Base-by-base conservation (phyloP, 1,140 invertebrate genomes). In the Philopotamus ludificatus region DNA sequence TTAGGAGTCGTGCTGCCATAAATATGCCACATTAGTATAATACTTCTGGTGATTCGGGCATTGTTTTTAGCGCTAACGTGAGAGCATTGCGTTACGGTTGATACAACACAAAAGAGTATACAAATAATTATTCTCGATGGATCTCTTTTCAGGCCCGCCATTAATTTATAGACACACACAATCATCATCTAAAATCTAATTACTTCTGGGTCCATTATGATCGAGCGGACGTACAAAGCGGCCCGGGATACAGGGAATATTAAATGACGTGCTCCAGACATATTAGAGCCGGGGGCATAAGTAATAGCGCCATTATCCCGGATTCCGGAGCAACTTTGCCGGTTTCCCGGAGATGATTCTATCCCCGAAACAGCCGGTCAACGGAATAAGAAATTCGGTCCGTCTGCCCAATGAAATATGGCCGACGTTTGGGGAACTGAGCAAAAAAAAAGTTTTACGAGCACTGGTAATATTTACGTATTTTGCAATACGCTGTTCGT, bases 311-410 rank as follows among this genome's bases (percentile, higher is more conserved):
- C 18, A 53, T 53, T 53, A 53, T 53, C 4, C 22, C 23, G 50
- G 50, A 26, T 25, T 53, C 23, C 50, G 20, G 50, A 10, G 10
- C 10, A 53, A 22, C 23, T 53, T 23, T 16, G 10, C 50, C 50
- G 50, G 50, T 53, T 53, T 53, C 23, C 50, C 50, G 50, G 50
- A 26, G 18, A 53, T 53, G 50, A 53, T 53, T 53, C 50, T 25
- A 21, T 1, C 12, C 4, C 10, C 16, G 10, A 53, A 53, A 4
- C 1, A 26, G 23, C 50, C 50, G 50, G 50, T 53, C 47, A 49
- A 15, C 47, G 47, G 47, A 49, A 49, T 21, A 49, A 49, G 15
- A 49, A 15, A 49, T 18, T 21, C 47, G 3, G 3, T 15, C 22
- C 20, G 15, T 18, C 3, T 49, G 10, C 44, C 20, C 2, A 10